Evolutionary conservation across 2,113 vertebrate genomes (phyloP).

Genomic region (Oreocharis arfaki): DNA sequence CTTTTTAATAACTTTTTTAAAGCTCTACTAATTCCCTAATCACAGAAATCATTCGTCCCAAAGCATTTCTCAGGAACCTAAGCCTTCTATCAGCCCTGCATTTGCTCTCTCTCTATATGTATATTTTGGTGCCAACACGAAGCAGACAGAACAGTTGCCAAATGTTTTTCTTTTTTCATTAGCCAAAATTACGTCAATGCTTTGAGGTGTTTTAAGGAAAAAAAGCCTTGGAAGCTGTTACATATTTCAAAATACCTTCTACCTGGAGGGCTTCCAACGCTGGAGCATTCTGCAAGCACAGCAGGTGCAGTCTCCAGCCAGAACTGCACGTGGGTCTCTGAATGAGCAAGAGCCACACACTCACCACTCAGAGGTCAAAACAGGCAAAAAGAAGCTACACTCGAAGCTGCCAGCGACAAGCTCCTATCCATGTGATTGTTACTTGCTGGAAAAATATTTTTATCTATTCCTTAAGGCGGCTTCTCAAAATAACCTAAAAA

Average conservation of each 20-base stretch:
- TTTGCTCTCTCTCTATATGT: background rate
- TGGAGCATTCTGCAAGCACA: background rate
- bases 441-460: background rate
- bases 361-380: background rate
- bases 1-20: background rate
- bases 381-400: background rate
- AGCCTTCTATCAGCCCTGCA: background rate
- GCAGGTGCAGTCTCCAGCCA: accelerated
- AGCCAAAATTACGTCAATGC: background rate
- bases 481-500: background rate
- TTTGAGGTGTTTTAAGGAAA: background rate
- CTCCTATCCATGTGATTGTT: background rate
- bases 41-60: background rate
- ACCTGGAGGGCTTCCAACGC: background rate
- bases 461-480: background rate
- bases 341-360: accelerated
- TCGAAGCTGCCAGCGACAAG: background rate
- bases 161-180: background rate
- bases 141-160: background rate
- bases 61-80: background rate
- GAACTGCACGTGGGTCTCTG: accelerated
- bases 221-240: background rate
- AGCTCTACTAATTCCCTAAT: background rate
- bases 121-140: background rate
- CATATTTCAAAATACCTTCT: background rate